Conservation (phyloP, 2,888 invertebrate species). For the Spatulosminthurus flaviceps region DNA sequence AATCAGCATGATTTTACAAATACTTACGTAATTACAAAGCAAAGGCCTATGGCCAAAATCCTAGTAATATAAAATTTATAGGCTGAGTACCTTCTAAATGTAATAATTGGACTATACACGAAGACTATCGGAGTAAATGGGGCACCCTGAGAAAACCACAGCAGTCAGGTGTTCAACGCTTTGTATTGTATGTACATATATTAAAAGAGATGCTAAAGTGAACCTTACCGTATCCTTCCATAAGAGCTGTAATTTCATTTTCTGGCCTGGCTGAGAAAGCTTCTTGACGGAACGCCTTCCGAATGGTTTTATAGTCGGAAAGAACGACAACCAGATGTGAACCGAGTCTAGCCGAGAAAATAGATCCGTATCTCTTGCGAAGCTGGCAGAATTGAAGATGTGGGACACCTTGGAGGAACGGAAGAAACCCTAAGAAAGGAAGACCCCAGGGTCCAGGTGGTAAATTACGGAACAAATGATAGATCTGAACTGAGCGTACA, state of each 20-base stretch:
- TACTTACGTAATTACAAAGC: too few relatives aligned
- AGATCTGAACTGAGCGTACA: constrained; percentile 54
- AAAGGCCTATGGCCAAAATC: too few relatives aligned
- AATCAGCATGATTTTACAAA: too few relatives aligned
- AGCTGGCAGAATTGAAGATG: constrained; percentile 82
- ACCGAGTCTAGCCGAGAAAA: constrained; percentile 84
- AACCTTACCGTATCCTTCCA: constrained; percentile 88
- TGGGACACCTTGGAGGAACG: constrained; percentile 78
- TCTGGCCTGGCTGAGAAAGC: constrained; percentile 89
- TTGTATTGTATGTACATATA: too few relatives aligned
- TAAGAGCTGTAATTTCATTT: constrained; percentile 84
- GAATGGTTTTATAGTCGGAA: constrained; percentile 84
- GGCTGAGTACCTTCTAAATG: too few relatives aligned
- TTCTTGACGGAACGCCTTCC: constrained; percentile 85
- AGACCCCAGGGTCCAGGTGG: constrained; percentile 91
- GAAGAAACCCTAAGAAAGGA: constrained; percentile 84
- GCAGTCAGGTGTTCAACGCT: too few relatives aligned
- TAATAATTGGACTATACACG: too few relatives aligned
- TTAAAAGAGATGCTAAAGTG: neutral
- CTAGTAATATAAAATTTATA: too few relatives aligned
- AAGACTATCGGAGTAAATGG: too few relatives aligned
- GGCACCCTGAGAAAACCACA: too few relatives aligned
- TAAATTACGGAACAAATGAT: constrained; percentile 66
- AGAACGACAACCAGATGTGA: constrained; percentile 85
- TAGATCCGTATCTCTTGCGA: constrained; percentile 79